A percentile compares a stretch with the other conserved stretches of the same genome.
These are phyloP conservation scores for Lepidothrix coronata DNA, from an alignment of 2,113 vertebrate species.

Conservation along the genomic window DNA sequence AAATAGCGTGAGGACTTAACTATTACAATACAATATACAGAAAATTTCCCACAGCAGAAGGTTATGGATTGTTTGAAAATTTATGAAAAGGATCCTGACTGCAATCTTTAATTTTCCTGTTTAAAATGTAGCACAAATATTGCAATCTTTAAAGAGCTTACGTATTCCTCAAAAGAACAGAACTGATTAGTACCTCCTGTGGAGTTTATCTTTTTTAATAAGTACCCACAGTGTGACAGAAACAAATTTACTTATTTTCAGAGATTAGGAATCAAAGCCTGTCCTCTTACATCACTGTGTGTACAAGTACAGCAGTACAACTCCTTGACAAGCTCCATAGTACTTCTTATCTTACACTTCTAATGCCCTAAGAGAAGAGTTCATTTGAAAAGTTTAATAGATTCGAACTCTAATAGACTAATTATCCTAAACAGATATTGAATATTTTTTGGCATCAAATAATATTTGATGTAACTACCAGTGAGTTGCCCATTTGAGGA, in stretches of 20 bases:
- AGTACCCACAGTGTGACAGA: not conserved
- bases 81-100: not conserved
- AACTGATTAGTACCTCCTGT: not conserved
- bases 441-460: not conserved
- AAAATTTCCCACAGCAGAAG: not conserved
- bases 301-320: not conserved
- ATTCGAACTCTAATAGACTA: not conserved
- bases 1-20: accelerated
- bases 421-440: not conserved
- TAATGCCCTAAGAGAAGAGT: not conserved
- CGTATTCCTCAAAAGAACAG: not conserved
- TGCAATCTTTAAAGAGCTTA: not conserved
- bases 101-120: not conserved
- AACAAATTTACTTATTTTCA: not conserved
- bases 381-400: not conserved
- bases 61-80: not conserved
- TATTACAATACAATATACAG: not conserved
- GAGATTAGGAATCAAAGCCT: not conserved
- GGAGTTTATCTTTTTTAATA: not conserved
- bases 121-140: not conserved
- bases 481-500: not conserved
- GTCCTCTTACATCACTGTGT: not conserved
- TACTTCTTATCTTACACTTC: not conserved
- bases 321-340: not conserved
- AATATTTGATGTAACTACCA: not conserved